These are phyloP conservation scores for Rhagonycha lutea DNA, from an alignment of 2,888 invertebrate species.

Conservation along the genomic window DNA sequence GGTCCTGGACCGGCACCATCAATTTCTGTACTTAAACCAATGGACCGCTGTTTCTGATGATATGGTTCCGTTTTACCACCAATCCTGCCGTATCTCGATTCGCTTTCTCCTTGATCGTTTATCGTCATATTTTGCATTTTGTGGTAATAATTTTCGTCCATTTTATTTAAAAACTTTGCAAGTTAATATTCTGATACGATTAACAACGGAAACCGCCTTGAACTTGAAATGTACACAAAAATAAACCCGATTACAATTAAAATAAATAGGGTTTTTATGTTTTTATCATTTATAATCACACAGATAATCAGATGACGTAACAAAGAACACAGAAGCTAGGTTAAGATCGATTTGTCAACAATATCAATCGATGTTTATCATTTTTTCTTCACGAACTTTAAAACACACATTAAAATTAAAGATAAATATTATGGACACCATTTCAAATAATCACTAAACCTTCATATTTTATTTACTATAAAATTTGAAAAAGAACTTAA, in stretches of 20 bases:
- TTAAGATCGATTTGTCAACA: neutral
- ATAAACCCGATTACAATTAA: neutral
- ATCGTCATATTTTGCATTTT: conserved; percentile 49
- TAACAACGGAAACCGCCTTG: neutral
- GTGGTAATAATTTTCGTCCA: conserved; percentile 47
- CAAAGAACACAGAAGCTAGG: neutral
- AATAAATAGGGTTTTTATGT: neutral
- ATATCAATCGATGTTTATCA: neutral
- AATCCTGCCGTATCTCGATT: conserved; percentile 52
- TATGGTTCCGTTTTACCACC: conserved; percentile 47
- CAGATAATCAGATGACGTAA: neutral
- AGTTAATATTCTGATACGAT: neutral
- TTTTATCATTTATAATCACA: neutral
- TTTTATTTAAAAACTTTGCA: neutral
- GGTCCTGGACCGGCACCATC: conserved; percentile 48
- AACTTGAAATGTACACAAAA: neutral
- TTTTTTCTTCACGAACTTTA: neutral
- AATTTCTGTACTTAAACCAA: conserved; percentile 67
- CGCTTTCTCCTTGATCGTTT: conserved; percentile 40
- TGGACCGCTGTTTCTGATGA: conserved; percentile 59
- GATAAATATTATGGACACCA: neutral
- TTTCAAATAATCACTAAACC: neutral
- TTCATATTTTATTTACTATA: neutral
- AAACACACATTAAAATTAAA: neutral
- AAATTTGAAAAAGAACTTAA: neutral